Conservation (phyloP, 2,888 invertebrate species). For the Harpagoxenus sublaevis region DNA sequence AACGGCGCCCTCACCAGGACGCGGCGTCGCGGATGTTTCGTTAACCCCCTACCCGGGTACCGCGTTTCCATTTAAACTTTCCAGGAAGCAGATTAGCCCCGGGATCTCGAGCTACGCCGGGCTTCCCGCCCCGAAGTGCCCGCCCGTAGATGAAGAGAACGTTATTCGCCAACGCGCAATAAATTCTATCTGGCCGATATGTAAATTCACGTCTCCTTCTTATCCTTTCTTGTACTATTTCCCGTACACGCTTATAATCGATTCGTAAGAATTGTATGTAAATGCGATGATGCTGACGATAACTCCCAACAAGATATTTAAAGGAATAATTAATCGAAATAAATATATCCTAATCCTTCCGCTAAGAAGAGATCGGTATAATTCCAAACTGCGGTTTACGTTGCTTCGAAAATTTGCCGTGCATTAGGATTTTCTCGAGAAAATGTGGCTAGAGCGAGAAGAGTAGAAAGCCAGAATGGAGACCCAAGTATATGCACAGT, state of each 20-base stretch:
- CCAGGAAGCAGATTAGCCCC: conserved; percentile 78
- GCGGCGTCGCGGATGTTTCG: conserved; percentile 72
- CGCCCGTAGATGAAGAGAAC: conserved; percentile 52
- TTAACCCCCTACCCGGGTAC: conserved; percentile 68
- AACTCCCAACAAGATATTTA: not conserved
- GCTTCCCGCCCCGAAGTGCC: conserved; percentile 49
- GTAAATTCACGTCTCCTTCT: conserved; percentile 28
- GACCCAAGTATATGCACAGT: not conserved
- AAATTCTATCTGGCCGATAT: conserved; percentile 41
- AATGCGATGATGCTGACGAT: not conserved
- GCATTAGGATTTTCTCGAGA: not conserved
- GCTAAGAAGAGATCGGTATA: not conserved
- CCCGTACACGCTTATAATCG: not conserved
- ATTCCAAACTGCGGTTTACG: not conserved
- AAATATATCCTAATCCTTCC: not conserved
- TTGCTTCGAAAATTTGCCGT: conserved; percentile 15
- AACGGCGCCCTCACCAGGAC: conserved; percentile 52
- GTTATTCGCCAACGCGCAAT: conserved; percentile 62
- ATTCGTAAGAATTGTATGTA: not conserved
- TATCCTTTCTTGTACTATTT: not conserved
- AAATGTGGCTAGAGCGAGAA: conserved; percentile 23
- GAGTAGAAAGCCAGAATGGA: conserved; percentile 3
- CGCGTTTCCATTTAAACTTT: conserved; percentile 81
- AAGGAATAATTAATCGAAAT: not conserved
- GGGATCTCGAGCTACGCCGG: conserved; percentile 64